Percentiles rank a stretch among this genome's conserved stretches.
These are phyloP conservation scores for Mola mola DNA, from an alignment of 2,113 vertebrate genomes.

Conservation along the genomic window DNA sequence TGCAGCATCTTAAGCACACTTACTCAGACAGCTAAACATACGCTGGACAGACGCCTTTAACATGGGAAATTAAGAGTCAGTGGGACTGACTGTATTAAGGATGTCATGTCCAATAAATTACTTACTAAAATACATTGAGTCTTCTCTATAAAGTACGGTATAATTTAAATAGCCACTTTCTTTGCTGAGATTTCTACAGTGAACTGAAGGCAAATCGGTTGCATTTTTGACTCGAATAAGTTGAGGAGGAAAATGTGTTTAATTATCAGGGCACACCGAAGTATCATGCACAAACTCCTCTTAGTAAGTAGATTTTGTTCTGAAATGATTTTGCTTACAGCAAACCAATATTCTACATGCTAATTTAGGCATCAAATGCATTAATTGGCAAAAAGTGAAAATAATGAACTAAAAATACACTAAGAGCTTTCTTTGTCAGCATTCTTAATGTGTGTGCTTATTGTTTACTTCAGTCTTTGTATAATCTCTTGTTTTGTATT, in stretches of 20 bases:
- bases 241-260: conserved; percentile 25
- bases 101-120: conserved; percentile 49
- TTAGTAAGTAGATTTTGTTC: conserved; percentile 12
- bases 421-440: no score
- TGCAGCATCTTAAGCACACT: conserved; percentile 79
- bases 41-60: conserved; percentile 54
- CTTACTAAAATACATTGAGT: no score
- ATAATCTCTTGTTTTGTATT: no score
- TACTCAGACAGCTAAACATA: conserved; percentile 68
- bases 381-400: no score
- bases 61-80: conserved; percentile 48
- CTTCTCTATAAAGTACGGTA: no score
- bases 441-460: no score
- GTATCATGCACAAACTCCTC: conserved; percentile 11
- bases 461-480: no score
- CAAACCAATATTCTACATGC: conserved; percentile 1
- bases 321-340: background rate
- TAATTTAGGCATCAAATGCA: background rate
- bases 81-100: conserved; percentile 33
- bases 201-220: background rate
- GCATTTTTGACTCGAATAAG: conserved; percentile 32
- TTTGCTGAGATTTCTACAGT: no score
- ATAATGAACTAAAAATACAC: no score
- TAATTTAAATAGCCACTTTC: no score
- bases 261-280: conserved; percentile 11